phyloP scores from a whole-genome alignment of 64 coral and sea anemone species.

The Astreopora myriophthalma region DNA sequence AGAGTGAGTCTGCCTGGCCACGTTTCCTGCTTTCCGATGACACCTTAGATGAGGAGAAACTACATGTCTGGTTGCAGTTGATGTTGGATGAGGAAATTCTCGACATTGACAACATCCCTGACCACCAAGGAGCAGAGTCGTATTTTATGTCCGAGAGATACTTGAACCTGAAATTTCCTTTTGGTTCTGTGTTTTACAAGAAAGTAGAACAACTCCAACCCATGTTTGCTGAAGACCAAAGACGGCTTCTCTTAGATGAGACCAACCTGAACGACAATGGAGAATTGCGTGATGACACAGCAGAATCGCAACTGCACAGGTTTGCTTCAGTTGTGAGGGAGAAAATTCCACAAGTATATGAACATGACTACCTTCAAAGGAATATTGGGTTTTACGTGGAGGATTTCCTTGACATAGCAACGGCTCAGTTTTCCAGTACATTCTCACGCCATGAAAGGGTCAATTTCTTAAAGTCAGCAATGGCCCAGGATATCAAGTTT shows the following conservation, averaged over 20 bases:
- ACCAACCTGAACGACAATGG: slow-evolving; percentile 6
- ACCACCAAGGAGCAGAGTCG: slow-evolving; percentile 65
- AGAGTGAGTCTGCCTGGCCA: slow-evolving; percentile 78
- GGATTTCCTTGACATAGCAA: slow-evolving; percentile 69
- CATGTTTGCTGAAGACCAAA: slow-evolving; percentile 13
- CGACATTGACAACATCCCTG: slow-evolving; percentile 56
- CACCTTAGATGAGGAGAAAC: neutral
- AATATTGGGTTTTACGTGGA: slow-evolving; percentile 55
- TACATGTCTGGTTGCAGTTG: slow-evolving; percentile 50
- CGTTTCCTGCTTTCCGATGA: neutral
- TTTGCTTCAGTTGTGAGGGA: slow-evolving; percentile 4
- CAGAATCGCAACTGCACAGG: slow-evolving; percentile 17
- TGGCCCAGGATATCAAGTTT: slow-evolving; percentile 53
- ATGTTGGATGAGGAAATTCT: slow-evolving; percentile 60
- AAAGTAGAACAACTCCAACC: slow-evolving; percentile 15
- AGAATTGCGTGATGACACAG: neutral
- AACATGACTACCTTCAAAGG: slow-evolving; percentile 26
- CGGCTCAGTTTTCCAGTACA: slow-evolving; percentile 10
- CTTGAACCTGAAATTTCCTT: neutral
- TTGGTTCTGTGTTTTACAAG: neutral
- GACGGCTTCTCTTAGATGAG: neutral
- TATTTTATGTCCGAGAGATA: neutral
- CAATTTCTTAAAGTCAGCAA: slow-evolving; percentile 50
- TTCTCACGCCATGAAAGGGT: slow-evolving; percentile 54
- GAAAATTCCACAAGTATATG: slow-evolving; percentile 17